Conservation (phyloP, 2,113 vertebrate species). For the Xerus inauris region DNA sequence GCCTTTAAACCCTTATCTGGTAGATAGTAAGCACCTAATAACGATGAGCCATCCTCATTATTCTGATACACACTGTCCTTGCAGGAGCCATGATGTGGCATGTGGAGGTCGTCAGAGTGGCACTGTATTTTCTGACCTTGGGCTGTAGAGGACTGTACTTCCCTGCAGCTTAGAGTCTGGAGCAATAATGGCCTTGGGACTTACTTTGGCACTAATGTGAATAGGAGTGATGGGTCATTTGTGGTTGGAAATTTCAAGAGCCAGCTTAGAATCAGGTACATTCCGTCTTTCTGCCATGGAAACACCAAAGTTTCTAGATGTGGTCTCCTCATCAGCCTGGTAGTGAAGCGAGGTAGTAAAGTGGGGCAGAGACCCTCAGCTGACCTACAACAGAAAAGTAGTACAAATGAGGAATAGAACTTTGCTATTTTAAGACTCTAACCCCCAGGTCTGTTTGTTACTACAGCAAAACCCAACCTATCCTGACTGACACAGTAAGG, state of each 20-base stretch:
- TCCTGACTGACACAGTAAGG: background rate
- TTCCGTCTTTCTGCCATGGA: background rate
- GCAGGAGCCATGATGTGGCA: rapidly evolving
- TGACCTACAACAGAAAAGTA: background rate
- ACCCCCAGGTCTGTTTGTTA: background rate
- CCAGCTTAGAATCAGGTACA: too few relatives aligned
- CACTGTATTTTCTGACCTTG: too few relatives aligned
- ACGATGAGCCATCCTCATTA: too few relatives aligned
- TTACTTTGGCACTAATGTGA: background rate
- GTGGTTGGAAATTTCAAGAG: background rate
- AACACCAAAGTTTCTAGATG: background rate
- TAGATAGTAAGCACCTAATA: background rate
- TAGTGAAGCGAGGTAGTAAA: background rate
- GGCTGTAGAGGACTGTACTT: background rate
- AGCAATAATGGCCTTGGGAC: background rate
- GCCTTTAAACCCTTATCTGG: background rate
- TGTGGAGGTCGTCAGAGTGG: rapidly evolving
- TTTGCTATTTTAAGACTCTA: background rate
- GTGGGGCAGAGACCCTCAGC: too few relatives aligned
- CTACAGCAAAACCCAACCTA: background rate
- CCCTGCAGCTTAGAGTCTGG: background rate
- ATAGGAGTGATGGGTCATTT: background rate
- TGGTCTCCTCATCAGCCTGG: background rate
- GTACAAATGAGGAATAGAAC: background rate
- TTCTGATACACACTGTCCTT: background rate